Percentiles rank a stretch among this genome's conserved stretches.
Conservation (phyloP, 2,113 vertebrate species). For the Fregata magnificens region DNA sequence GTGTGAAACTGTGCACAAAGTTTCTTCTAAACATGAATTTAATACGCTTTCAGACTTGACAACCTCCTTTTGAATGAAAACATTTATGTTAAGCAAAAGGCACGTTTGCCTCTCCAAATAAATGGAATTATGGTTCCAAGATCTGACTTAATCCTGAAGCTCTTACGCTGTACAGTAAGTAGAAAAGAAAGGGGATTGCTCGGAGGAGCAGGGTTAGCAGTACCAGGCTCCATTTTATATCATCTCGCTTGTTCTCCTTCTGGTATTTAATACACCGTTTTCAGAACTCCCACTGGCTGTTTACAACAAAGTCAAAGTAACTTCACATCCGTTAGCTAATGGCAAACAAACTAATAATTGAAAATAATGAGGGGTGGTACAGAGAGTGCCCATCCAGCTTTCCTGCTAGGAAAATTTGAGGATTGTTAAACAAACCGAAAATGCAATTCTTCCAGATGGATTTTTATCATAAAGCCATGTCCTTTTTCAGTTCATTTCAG, state of each 20-base stretch:
- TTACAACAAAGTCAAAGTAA: background rate
- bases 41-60: background rate
- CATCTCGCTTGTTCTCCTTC: background rate
- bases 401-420: background rate
- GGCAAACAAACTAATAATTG: background rate
- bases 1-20: background rate
- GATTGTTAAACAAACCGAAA: background rate
- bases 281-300: background rate
- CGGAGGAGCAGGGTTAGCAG: background rate
- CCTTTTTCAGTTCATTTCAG: background rate
- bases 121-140: constrained; percentile 28
- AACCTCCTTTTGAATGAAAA: constrained; percentile 51
- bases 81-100: background rate
- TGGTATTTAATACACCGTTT: background rate
- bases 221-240: background rate
- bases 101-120: constrained; percentile 24
- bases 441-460: background rate
- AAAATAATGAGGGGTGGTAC: background rate
- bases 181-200: constrained; percentile 39
- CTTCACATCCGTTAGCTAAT: background rate
- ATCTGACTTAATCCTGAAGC: constrained; percentile 45
- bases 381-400: background rate
- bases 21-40: background rate
- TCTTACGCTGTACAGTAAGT: background rate
- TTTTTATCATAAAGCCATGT: background rate